Evolutionary conservation across 2,888 invertebrate species (phyloP).

Genomic region (Slavum lentiscoides): DNA sequence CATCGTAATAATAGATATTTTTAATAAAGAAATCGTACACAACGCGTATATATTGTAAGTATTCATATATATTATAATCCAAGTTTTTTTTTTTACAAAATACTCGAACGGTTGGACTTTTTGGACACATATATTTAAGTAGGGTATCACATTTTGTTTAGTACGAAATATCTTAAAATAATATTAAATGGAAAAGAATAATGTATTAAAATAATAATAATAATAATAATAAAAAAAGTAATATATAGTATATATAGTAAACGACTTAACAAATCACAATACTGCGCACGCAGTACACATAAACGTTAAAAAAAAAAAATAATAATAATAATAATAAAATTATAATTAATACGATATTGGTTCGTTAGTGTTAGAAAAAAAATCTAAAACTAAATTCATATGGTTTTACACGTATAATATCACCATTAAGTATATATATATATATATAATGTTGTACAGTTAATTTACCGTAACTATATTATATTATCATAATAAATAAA

Average conservation of each 20-base stretch:
- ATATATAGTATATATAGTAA: slow-evolving; percentile 11
- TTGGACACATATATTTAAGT: slow-evolving; percentile 48
- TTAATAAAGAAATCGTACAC: too few relatives aligned
- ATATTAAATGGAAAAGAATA: slow-evolving; percentile 43
- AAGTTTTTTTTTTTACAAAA: slow-evolving; percentile 24
- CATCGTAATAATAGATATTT: too few relatives aligned
- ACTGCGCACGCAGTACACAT: slow-evolving; percentile 20
- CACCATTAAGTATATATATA: slow-evolving; percentile 11
- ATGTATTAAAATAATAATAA: slow-evolving; percentile 31
- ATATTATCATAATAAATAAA: not conserved
- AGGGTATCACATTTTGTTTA: slow-evolving; percentile 54
- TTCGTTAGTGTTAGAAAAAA: slow-evolving; percentile 30
- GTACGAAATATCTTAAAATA: slow-evolving; percentile 46
- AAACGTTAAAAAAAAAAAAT: not conserved
- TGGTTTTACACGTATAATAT: slow-evolving; percentile 28
- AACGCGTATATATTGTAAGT: too few relatives aligned
- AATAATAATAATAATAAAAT: too few relatives aligned
- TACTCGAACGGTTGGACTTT: slow-evolving; percentile 42
- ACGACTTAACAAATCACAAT: slow-evolving; percentile 53
- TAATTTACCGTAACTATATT: slow-evolving; percentile 2
- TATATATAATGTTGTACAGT: too few relatives aligned
- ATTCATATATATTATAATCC: slow-evolving; percentile 26
- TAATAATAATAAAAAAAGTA: not conserved
- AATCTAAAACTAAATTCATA: slow-evolving; percentile 18
- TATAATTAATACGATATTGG: slow-evolving; percentile 14